Evolutionary conservation across 1,140 invertebrate genomes (phyloP).

Genomic region (Ptiloglossa arizonensis): DNA sequence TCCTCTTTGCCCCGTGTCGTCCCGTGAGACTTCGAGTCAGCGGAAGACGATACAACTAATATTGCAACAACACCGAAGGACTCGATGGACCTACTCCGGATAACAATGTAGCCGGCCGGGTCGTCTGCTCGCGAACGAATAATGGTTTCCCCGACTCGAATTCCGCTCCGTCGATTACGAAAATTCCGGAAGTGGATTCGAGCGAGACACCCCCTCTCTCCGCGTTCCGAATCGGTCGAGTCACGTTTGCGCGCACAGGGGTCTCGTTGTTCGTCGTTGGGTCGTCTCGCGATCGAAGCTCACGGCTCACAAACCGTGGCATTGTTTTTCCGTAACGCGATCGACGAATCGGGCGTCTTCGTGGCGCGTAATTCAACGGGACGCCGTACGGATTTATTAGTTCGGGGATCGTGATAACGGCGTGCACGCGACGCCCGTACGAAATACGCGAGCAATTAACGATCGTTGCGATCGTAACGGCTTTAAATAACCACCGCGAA

Average conservation of each 20-base stretch:
- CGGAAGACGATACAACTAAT: too few species aligned
- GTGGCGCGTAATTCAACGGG: slow-evolving; percentile 28
- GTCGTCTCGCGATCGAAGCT: slow-evolving; percentile 37
- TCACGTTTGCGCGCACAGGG: slow-evolving; percentile 30
- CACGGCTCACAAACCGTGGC: slow-evolving; percentile 33
- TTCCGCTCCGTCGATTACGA: neutral
- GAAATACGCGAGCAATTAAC: slow-evolving; percentile 27
- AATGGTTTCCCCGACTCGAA: neutral
- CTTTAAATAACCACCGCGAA: neutral
- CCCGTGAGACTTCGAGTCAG: too few species aligned
- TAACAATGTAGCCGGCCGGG: too few species aligned
- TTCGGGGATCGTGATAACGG: neutral
- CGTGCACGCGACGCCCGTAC: neutral
- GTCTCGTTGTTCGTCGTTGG: slow-evolving; percentile 34
- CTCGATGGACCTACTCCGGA: too few species aligned
- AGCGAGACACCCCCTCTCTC: neutral
- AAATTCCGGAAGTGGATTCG: slow-evolving; percentile 22
- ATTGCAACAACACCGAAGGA: too few species aligned
- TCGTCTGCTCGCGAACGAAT: too few species aligned
- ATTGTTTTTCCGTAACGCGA: slow-evolving; percentile 55
- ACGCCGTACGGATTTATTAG: neutral
- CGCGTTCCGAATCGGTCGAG: slow-evolving; percentile 37
- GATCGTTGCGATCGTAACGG: slow-evolving; percentile 13
- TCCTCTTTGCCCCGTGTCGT: too few species aligned
- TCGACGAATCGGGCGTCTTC: slow-evolving; percentile 53